Conservation (phyloP, 2,113 vertebrate genomes). For the Pelvicachromis taeniatus region DNA sequence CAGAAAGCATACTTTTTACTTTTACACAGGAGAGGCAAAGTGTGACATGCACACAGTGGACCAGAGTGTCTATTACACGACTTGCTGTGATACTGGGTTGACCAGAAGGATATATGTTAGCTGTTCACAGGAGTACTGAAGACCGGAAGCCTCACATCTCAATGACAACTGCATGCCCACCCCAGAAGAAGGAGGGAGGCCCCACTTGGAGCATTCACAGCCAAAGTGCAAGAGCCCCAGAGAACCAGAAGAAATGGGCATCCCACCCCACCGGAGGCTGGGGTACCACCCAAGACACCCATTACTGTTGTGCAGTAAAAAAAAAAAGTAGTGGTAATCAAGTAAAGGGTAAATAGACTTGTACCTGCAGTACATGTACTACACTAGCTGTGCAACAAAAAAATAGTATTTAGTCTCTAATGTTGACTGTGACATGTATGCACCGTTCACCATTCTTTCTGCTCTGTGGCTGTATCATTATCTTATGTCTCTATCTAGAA, state of each 20-base stretch:
- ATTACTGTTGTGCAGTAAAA: not conserved
- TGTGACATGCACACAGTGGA: not conserved
- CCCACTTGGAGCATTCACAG: not conserved
- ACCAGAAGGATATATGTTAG: not conserved
- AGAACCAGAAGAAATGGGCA: not conserved
- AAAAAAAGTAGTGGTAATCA: not conserved
- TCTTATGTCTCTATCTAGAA: conserved; percentile 44
- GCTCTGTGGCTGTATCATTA: conserved; percentile 8
- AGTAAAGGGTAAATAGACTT: not conserved
- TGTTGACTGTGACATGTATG: not conserved
- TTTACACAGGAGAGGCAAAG: not conserved
- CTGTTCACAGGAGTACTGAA: not conserved
- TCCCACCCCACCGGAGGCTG: not conserved
- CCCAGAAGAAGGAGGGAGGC: not conserved
- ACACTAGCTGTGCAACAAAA: not conserved
- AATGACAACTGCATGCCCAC: not conserved
- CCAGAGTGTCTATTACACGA: not conserved
- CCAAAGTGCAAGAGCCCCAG: not conserved
- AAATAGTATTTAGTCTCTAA: not conserved
- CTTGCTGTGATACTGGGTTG: not conserved
- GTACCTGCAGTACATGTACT: not conserved
- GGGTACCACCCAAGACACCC: not conserved
- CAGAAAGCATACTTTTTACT: not conserved
- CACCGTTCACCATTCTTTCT: not conserved
- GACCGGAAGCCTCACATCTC: not conserved